Percentiles rank a stretch among this genome's conserved stretches.
These are phyloP conservation scores for Lepidothrix coronata DNA, from an alignment of 2,113 vertebrate species.

Conservation along the genomic window DNA sequence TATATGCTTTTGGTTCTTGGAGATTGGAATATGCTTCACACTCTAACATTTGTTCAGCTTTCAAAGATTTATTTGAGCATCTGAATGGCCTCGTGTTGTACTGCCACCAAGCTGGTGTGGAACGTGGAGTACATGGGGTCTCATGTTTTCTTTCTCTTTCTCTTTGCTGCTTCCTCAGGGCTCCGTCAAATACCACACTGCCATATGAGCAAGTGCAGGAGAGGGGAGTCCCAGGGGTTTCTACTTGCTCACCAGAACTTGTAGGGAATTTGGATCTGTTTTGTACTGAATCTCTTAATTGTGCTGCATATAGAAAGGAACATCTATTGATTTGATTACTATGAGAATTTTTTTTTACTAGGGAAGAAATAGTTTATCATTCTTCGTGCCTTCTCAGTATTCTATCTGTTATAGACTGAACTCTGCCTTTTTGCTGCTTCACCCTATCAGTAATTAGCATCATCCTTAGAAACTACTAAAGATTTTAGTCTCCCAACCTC, in stretches of 20 bases:
- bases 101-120: neutral
- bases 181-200: neutral
- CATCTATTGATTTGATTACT: neutral
- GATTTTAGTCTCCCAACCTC: neutral
- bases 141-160: neutral
- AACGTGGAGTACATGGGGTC: rapidly evolving
- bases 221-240: neutral
- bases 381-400: neutral
- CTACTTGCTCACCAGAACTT: neutral
- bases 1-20: neutral
- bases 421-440: neutral
- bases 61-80: rapidly evolving
- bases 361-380: neutral
- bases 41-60: neutral
- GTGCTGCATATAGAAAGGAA: too few relatives aligned
- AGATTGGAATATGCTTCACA: neutral
- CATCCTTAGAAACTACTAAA: neutral
- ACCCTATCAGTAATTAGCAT: neutral
- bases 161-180: neutral
- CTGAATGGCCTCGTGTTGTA: rapidly evolving
- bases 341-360: neutral
- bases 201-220: neutral
- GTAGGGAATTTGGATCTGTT: neutral
- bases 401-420: neutral
- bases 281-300: neutral